Conservation (phyloP, 2,113 vertebrate species). For the Colius striatus region DNA sequence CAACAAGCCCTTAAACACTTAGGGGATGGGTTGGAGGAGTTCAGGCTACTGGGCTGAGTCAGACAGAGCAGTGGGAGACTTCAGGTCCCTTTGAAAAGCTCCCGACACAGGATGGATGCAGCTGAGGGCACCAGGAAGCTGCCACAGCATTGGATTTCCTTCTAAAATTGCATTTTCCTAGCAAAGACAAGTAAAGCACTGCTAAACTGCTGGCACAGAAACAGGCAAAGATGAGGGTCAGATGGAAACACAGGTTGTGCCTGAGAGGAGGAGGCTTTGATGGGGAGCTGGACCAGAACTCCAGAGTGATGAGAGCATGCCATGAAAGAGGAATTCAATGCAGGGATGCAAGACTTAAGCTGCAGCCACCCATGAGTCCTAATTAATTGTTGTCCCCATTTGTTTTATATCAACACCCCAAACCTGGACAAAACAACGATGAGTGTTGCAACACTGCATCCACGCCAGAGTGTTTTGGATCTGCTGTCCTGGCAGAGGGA, state of each 20-base stretch:
- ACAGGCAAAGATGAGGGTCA: neutral
- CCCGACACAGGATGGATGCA: fast-evolving
- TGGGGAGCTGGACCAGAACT: neutral
- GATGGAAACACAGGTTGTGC: fast-evolving
- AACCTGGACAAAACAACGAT: neutral
- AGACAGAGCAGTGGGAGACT: neutral
- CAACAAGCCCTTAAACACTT: neutral
- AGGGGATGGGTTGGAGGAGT: neutral
- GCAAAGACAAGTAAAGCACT: fast-evolving
- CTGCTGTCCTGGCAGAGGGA: too few relatives aligned
- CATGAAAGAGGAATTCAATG: fast-evolving
- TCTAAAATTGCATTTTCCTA: neutral
- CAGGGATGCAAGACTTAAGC: neutral
- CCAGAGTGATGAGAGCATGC: too few relatives aligned
- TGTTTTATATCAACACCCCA: neutral
- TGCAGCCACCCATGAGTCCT: fast-evolving
- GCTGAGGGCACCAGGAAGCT: neutral
- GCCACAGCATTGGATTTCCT: neutral
- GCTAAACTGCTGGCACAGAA: neutral
- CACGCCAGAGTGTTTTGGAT: neutral
- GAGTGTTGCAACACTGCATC: fast-evolving
- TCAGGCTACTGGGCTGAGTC: neutral
- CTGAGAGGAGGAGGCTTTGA: neutral
- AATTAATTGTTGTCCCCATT: neutral
- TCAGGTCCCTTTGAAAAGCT: neutral